Base-by-base conservation (phyloP, 2,797 vertebrate species). In the Gallirallus australis region DNA sequence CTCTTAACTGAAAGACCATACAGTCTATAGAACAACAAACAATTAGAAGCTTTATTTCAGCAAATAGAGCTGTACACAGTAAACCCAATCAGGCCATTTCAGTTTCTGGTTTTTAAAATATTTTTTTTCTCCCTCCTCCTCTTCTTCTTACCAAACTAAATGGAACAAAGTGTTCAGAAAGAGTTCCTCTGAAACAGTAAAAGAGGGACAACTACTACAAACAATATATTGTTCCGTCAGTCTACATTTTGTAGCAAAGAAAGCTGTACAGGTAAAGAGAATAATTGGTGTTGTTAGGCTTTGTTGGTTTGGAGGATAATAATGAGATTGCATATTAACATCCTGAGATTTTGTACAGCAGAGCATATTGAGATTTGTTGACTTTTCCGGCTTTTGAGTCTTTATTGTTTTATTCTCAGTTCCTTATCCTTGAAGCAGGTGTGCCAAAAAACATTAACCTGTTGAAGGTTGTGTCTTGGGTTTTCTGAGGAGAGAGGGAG, bases 31-130 rank as follows among this genome's bases (percentile, higher is more conserved):
- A 96, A 96, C 89, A 97, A 95, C 94, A 91, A 96, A 98, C 87
- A 98, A 97, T 94, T 72, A 77, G 79, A 65, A 90, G 93, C 93
- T 97, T 97, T 97, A 90, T 98, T 90, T 97, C 82, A 87, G 92
- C 89, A 75, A 85, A 95, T 52, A 68, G 27, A 12, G 23, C 47
- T 63, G 10, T 60, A 65, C 42, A 45, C 70, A 87, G 81, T 40
- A 59, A 88, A 91, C 89, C 86, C 70, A 57, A n/a, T 90, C 78
- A 89, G 64, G 37, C 54, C 27, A 48, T 89, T 93, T 95, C 63
- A 64, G 71, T 76, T 90, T 78, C 56, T 31, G 3, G n/a, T 47
- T 87, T 88, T 53, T 73, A 7, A 12, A 76, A 57, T 4, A 82
- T n/a, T 76, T 56, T 90, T 85, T 15, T 72, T 82, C 57, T 94